Evolutionary conservation across 2,888 invertebrate species (phyloP), one percentile per base, ranked within the genome.

Genomic region (Tortrix viridana): DNA sequence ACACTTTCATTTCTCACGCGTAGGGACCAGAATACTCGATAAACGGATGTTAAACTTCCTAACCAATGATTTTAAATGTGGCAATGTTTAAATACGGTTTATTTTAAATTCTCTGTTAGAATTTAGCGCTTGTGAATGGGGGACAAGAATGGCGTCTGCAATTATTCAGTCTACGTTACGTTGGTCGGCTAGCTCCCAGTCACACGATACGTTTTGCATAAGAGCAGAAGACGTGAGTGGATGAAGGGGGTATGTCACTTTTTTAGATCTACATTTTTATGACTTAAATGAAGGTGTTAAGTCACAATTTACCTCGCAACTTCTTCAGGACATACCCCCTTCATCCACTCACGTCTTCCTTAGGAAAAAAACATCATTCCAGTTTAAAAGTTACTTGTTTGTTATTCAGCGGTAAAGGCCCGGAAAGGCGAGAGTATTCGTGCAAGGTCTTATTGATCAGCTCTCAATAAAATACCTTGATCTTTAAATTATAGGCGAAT

Each of bases 121-220:
- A 53, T 74, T 69, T 71, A 63, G 60, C 18, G 61, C 63, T 71
- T 72, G 68, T 60, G 41, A 47, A 38, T 59, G 12, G 32, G 59
- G 41, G 66, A 65, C 70, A 70, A 66, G 67, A 60, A 62, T 47
- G 57, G 23, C 26, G 19, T 22, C 20, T 26, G 56, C 46, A 52
- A 37, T 50, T 60, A 59, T 66, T 48, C 49, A 53, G 62, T 52
- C 60, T 58, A 64, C 54, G 65, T 69, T 59, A 66, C 41, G 49
- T 60, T 66, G 60, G 69, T 65, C 22, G 56, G 57, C 47, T 22
- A 23, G 61, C 82, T 84, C 85, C 76, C 84, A 85, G 79, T 83
- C 85, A 60, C 83, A 84, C 82, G 81, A 72, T 73, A 71, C 65
- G 73, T 74, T 84, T 80, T 77, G 75, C 80, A 81, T 82, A 80